phyloP scores from a whole-genome alignment of 2,113 vertebrate species.

The Tragelaphus scriptus region DNA sequence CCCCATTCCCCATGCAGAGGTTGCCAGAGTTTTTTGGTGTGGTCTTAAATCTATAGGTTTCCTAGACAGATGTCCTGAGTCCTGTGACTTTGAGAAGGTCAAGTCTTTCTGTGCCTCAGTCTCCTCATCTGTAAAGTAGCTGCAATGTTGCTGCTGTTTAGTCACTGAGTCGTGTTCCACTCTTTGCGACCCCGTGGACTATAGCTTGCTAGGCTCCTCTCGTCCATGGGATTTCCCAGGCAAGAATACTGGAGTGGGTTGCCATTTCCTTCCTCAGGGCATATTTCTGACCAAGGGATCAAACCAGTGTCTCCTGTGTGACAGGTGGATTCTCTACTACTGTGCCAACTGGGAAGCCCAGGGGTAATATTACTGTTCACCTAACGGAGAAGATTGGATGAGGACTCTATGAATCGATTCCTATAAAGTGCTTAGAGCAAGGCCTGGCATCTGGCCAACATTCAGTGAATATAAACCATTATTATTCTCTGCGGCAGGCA shows the following conservation, averaged over 20 bases:
- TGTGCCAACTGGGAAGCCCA: background rate
- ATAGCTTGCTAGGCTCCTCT: background rate
- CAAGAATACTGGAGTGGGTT: background rate
- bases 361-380: fast-evolving
- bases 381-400: fast-evolving
- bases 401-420: fast-evolving
- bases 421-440: background rate
- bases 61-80: background rate
- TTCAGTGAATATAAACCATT: background rate
- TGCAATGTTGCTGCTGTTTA: fast-evolving
- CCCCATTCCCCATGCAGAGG: too few relatives aligned
- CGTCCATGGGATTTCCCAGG: background rate
- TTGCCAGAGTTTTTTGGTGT: background rate
- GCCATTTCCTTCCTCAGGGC: background rate
- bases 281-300: background rate
- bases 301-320: background rate
- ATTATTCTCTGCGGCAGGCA: fast-evolving
- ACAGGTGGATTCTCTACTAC: background rate
- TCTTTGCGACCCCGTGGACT: background rate
- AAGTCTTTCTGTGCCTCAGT: background rate
- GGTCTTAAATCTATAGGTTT: fast-evolving
- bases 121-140: background rate
- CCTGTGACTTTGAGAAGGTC: background rate
- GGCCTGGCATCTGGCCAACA: background rate
- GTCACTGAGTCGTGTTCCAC: background rate